A percentile compares a stretch with the other conserved stretches of the same genome.
Evolutionary conservation across 1,140 invertebrate species (phyloP).

Genomic region (Zaprionus vittiger): DNA sequence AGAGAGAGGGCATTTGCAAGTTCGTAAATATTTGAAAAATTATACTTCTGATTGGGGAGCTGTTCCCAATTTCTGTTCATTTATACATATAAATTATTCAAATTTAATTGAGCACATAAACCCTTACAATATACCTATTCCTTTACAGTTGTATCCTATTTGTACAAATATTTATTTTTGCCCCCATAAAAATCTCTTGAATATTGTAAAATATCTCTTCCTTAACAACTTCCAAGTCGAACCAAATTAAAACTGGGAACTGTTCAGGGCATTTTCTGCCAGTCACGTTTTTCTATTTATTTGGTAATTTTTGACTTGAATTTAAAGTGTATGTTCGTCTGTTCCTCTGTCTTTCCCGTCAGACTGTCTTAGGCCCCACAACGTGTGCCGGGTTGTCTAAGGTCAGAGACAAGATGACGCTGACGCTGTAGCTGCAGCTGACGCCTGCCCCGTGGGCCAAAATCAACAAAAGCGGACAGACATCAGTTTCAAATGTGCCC

Average conservation of each 20-base stretch:
- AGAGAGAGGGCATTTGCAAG: not conserved
- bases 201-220: not conserved
- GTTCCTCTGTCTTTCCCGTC: constrained; percentile 5
- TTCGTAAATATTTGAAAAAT: not conserved
- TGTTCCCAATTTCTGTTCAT: not conserved
- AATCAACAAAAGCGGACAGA: constrained; percentile 38
- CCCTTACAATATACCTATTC: too few relatives aligned
- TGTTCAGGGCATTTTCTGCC: constrained; percentile 13
- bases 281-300: constrained; percentile 79
- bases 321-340: constrained; percentile 7
- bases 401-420: constrained; percentile 59
- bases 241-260: not conserved
- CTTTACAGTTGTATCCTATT: not conserved
- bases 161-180: not conserved
- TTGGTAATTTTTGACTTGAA: constrained; percentile 59
- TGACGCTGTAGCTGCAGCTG: constrained; percentile 12
- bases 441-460: constrained; percentile 50
- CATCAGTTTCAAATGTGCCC: constrained; percentile 46
- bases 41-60: not conserved
- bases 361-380: constrained; percentile 40
- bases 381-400: constrained; percentile 76
- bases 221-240: not conserved
- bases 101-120: not conserved
- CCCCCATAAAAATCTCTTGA: not conserved
- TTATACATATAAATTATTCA: too few relatives aligned